Evolutionary conservation across 2,888 invertebrate species (phyloP).

Genomic region (Drosophila neotestacea): DNA sequence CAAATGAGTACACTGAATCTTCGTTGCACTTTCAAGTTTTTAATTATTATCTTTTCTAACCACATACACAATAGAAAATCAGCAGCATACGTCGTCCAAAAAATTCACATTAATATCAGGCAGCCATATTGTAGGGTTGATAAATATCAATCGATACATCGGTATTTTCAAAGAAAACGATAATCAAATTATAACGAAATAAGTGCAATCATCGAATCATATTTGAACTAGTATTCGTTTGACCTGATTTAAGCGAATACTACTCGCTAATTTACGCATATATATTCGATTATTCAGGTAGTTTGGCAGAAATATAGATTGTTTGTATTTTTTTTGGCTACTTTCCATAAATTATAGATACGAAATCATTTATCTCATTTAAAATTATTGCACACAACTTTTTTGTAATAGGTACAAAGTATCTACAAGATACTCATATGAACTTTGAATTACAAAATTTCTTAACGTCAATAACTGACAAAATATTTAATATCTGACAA

Average conservation of each 20-base stretch:
- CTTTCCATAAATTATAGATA: background rate
- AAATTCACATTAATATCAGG: slow-evolving; percentile 60
- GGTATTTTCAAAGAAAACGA: background rate
- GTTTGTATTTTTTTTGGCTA: background rate
- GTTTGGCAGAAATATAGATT: background rate
- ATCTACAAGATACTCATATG: background rate
- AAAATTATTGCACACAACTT: background rate
- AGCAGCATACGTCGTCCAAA: slow-evolving; percentile 63
- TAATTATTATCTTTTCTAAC: slow-evolving; percentile 53
- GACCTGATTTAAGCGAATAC: slow-evolving; percentile 11
- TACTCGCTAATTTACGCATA: slow-evolving; percentile 2
- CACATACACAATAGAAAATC: slow-evolving; percentile 59
- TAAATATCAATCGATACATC: slow-evolving; percentile 37
- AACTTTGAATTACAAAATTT: background rate
- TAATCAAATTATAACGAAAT: background rate
- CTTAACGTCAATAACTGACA: background rate
- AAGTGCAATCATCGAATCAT: slow-evolving; percentile 5
- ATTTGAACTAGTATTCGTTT: background rate
- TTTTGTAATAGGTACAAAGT: background rate
- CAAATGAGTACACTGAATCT: slow-evolving; percentile 22
- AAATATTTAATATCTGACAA: too few species aligned
- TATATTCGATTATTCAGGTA: background rate
- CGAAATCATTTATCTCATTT: background rate
- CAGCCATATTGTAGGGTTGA: slow-evolving; percentile 59
- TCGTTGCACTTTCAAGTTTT: slow-evolving; percentile 41